These are phyloP conservation scores for Papilio xuthus DNA, from an alignment of 1,140 invertebrate species.

Conservation along the genomic window DNA sequence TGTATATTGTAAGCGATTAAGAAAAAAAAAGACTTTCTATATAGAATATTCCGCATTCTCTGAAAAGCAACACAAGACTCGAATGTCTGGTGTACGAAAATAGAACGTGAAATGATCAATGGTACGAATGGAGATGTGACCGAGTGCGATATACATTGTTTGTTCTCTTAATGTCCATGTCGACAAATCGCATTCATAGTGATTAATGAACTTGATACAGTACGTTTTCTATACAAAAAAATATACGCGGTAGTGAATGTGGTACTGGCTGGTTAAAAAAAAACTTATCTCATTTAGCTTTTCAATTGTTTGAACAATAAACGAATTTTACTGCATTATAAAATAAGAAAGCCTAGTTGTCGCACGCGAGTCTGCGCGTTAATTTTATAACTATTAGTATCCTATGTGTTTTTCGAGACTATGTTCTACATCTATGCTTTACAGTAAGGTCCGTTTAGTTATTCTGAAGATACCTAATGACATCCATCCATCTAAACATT, in stretches of 20 bases:
- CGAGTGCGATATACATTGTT: constrained; percentile 33
- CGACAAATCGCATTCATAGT: constrained; percentile 36
- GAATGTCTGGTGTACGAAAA: constrained; percentile 22
- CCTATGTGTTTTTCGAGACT: no score
- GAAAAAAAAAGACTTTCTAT: not conserved
- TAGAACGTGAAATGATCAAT: constrained; percentile 37
- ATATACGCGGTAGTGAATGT: constrained; percentile 11
- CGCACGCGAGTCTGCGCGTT: no score
- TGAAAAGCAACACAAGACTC: not conserved
- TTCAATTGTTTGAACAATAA: not conserved
- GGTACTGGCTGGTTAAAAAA: not conserved
- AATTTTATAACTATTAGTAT: no score
- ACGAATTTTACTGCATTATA: not conserved
- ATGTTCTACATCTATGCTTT: no score
- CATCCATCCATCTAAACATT: no score
- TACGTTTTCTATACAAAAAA: not conserved
- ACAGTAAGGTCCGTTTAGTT: no score
- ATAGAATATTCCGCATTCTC: constrained; percentile 25
- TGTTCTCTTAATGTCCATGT: constrained; percentile 27
- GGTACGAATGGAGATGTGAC: constrained; percentile 30
- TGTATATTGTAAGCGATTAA: no score
- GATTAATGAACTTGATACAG: constrained; percentile 35
- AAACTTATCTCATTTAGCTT: no score
- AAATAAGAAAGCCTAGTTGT: no score
- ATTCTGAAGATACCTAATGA: no score